phyloP scores from a whole-genome alignment of 2,888 invertebrate species.

The Nomada goodeniana region DNA sequence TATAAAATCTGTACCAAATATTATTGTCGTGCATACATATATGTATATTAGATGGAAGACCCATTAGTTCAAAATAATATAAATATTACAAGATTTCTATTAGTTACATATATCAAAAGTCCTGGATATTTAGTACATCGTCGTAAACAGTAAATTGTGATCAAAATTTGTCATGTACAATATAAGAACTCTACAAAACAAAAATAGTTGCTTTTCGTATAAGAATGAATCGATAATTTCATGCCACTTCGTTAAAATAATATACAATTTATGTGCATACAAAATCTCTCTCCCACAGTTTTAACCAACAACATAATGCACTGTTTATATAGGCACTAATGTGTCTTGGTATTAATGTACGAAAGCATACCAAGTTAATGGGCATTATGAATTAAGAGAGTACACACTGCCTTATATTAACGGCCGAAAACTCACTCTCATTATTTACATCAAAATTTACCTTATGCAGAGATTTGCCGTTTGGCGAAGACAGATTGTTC shows the following conservation, averaged over 20 bases:
- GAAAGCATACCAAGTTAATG: slow-evolving; percentile 53
- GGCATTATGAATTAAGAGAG: slow-evolving; percentile 71
- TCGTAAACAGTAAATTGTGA: neutral
- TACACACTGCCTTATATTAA: slow-evolving; percentile 80
- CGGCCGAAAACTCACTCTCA: slow-evolving; percentile 74
- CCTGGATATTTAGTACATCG: slow-evolving; percentile 28
- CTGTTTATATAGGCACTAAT: slow-evolving; percentile 64
- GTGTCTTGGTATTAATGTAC: slow-evolving; percentile 63
- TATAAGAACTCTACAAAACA: slow-evolving; percentile 32
- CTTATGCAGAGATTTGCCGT: slow-evolving; percentile 80
- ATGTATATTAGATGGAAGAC: slow-evolving; percentile 61
- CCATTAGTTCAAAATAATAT: slow-evolving; percentile 57
- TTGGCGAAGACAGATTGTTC: slow-evolving; percentile 77
- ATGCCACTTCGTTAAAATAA: slow-evolving; percentile 22
- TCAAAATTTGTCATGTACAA: slow-evolving; percentile 36
- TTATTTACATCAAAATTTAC: slow-evolving; percentile 81
- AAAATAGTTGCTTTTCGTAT: slow-evolving; percentile 3
- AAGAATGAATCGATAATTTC: slow-evolving; percentile 26
- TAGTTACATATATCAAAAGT: slow-evolving; percentile 39
- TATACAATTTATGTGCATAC: slow-evolving; percentile 52
- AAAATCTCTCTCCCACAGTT: slow-evolving; percentile 72
- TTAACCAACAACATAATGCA: slow-evolving; percentile 50
- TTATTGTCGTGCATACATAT: slow-evolving; percentile 65
- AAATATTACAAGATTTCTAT: slow-evolving; percentile 44
- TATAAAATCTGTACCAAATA: slow-evolving; percentile 47